Base-by-base conservation (phyloP, 2,888 invertebrate species). In the Plagodis pulveraria region DNA sequence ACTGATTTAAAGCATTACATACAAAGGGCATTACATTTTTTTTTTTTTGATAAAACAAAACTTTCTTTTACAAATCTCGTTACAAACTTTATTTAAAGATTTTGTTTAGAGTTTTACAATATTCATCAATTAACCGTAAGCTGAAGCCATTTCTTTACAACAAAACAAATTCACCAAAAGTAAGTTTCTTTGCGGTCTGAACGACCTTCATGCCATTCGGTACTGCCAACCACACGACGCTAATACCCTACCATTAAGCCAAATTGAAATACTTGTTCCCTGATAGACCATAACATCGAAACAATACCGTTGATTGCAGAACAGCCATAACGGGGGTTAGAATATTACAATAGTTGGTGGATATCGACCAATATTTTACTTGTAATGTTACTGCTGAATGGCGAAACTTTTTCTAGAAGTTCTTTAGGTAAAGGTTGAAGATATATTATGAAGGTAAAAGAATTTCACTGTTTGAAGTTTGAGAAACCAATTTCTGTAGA, bases 351-450 rank as follows among this genome's bases (percentile, higher is more conserved):
- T 67, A 65, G 63, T 64, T 54, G 51, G 51, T 57, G 22, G 53
- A 55, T 58, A 63, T 56, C 58, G 52, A 51, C 62, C 60, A 59
- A 63, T 65, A 65, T 66, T 65, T 65, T 62, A 63, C 61, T 44
- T 48, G 38, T 53, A 59, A 62, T 36, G 55, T 60, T 61, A 66
- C 63, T 61, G 53, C 56, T 50, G 50, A 68, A 56, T 73, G 74
- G 72, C 63, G 62, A 74, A 85, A 86, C 71, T 86, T 86, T 86
- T 81, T 79, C 84, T 78, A 81, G 83, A 83, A 83, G 77, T 77
- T 71, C 70, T 64, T 64, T 67, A 22, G 4, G 4, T 22, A 4
- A 2, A 2, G 22, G 22, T 22, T 1, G 22, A 22, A 22, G 1
- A 22, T 22, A 22, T 22, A 22, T 22, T 22, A 22, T 22, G 22